Conservation (phyloP, 2,888 invertebrate species). For the Acleris sparsana region DNA sequence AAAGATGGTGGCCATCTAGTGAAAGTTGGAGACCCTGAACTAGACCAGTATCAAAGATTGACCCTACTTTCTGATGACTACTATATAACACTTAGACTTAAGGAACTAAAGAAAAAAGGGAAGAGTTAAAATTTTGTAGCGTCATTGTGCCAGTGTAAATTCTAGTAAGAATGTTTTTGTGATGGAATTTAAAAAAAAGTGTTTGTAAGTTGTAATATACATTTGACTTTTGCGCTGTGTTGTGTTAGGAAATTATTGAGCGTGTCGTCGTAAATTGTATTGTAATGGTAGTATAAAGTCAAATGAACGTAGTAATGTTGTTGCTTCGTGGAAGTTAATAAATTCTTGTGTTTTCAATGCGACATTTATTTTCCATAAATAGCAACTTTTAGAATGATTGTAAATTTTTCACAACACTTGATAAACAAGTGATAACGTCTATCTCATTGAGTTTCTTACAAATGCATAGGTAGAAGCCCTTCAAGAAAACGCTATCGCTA, state of each 20-base stretch:
- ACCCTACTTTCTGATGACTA: too few species aligned
- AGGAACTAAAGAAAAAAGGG: not conserved
- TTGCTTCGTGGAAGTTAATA: slow-evolving; percentile 22
- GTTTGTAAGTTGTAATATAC: not conserved
- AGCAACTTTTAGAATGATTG: not conserved
- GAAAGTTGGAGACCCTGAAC: too few species aligned
- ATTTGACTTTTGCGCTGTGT: not conserved
- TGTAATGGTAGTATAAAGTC: not conserved
- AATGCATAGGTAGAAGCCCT: slow-evolving; percentile 2
- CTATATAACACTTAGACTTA: too few species aligned
- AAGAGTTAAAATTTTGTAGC: not conserved
- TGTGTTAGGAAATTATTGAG: not conserved
- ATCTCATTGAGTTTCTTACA: not conserved
- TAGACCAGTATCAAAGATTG: too few species aligned
- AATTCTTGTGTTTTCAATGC: slow-evolving; percentile 23
- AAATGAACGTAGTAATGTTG: slow-evolving; percentile 1
- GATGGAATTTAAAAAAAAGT: not conserved
- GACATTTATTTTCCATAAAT: slow-evolving; percentile 5
- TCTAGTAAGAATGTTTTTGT: not conserved
- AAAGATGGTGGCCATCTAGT: too few species aligned
- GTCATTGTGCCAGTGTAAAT: not conserved
- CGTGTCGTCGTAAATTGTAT: not conserved
- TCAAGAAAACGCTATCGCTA: slow-evolving; percentile 21
- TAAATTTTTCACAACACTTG: slow-evolving; percentile 15
- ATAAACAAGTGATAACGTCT: slow-evolving; percentile 17